These are phyloP conservation scores for Sebastes cheni DNA, from an alignment of 2,797 vertebrate genomes.

Conservation along the genomic window DNA sequence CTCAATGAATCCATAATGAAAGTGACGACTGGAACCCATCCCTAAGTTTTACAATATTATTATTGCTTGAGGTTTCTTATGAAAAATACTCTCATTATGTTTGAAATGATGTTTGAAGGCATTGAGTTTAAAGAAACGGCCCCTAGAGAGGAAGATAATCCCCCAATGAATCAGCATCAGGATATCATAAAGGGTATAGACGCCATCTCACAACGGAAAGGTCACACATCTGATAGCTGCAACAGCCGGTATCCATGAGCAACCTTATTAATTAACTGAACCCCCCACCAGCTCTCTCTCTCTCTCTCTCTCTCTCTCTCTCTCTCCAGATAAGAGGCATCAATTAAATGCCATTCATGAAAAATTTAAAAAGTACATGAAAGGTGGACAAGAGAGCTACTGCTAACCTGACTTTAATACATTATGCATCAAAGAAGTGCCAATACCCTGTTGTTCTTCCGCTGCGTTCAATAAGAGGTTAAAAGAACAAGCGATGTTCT, in stretches of 20 bases:
- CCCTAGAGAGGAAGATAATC: slow-evolving; percentile 3
- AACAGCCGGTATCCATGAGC: slow-evolving; percentile 18
- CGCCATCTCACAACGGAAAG: slow-evolving; percentile 33
- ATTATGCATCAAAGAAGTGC: slow-evolving; percentile 58
- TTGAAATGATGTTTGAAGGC: not conserved
- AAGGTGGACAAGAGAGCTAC: slow-evolving; percentile 43
- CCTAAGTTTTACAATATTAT: not conserved
- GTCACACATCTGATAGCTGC: slow-evolving; percentile 40
- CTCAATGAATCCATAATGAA: not conserved
- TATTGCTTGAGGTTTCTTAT: not conserved
- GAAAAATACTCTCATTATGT: not conserved
- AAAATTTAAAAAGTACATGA: slow-evolving; percentile 52
- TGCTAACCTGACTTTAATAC: slow-evolving; percentile 30
- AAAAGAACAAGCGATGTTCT: not conserved
- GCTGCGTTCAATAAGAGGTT: not conserved
- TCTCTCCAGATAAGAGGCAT: slow-evolving; percentile 16
- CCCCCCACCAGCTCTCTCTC: not conserved
- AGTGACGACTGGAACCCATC: not conserved
- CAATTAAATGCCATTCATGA: slow-evolving; percentile 52
- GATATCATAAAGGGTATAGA: slow-evolving; percentile 1
- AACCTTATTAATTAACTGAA: slow-evolving; percentile 43
- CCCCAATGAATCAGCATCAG: slow-evolving; percentile 1
- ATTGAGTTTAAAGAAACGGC: not conserved
- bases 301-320: not conserved
- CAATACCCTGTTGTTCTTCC: slow-evolving; percentile 8